Percentiles rank a stretch among this genome's conserved stretches.
phyloP scores from a whole-genome alignment of 2,888 invertebrate species.

The Pocota personata region DNA sequence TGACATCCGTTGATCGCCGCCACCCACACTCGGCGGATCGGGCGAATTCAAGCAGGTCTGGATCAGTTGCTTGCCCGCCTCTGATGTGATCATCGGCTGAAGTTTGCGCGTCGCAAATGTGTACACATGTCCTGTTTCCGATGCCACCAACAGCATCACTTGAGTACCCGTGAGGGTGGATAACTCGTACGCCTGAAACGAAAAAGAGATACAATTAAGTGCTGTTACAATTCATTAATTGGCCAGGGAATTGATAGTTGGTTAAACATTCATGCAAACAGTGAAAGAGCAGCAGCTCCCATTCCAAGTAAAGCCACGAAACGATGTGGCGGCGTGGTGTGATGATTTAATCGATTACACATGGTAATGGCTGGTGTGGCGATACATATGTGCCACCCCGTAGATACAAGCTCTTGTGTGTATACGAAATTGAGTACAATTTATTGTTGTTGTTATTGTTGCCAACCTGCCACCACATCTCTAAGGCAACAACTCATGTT shows the following conservation, averaged over 20 bases:
- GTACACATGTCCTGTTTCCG: slow-evolving; percentile 99
- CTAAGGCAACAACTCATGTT: slow-evolving; percentile 30
- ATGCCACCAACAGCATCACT: slow-evolving; percentile 99
- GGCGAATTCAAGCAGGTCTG: slow-evolving; percentile 99
- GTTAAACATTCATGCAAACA: slow-evolving; percentile 46
- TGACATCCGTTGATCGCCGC: slow-evolving; percentile 97
- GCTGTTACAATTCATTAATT: slow-evolving; percentile 39
- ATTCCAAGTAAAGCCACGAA: background rate
- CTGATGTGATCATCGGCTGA: slow-evolving; percentile 99
- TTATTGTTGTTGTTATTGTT: background rate
- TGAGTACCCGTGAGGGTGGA: slow-evolving; percentile 99
- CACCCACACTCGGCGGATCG: slow-evolving; percentile 90
- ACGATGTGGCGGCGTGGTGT: slow-evolving; percentile 29
- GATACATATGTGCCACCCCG: background rate
- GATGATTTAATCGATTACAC: slow-evolving; percentile 57
- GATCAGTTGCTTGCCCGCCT: slow-evolving; percentile 97
- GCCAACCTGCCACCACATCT: background rate
- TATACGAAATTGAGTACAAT: background rate
- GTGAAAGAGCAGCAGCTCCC: background rate
- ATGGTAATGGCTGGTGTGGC: slow-evolving; percentile 19
- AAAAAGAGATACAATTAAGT: slow-evolving; percentile 67
- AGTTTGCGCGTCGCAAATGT: slow-evolving; percentile 99
- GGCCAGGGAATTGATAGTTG: slow-evolving; percentile 13
- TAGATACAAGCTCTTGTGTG: background rate
- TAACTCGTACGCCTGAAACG: slow-evolving; percentile 97